These are phyloP conservation scores for Andrena bucephala DNA, from an alignment of 2,888 invertebrate species.

Conservation along the genomic window DNA sequence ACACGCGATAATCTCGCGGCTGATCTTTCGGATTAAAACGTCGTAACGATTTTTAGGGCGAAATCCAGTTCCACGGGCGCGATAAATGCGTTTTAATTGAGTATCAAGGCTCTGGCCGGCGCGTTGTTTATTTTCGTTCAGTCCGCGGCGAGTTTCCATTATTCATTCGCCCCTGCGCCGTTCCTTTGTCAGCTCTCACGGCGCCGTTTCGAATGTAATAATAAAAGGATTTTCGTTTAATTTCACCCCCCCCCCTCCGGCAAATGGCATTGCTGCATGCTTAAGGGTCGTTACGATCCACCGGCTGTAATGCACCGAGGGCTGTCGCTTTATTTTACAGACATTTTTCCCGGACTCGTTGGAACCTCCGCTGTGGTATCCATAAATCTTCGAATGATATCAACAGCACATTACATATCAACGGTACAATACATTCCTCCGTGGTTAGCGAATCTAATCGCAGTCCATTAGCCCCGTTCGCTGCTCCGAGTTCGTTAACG, in stretches of 20 bases:
- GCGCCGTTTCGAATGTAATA: conserved; percentile 5
- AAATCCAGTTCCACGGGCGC: conserved; percentile 53
- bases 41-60: conserved; percentile 33
- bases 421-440: no score
- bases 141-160: conserved; percentile 26
- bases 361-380: neutral
- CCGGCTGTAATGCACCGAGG: neutral
- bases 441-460: neutral
- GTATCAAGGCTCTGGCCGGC: conserved; percentile 35
- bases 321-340: conserved; percentile 1
- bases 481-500: conserved; percentile 1
- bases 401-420: no score
- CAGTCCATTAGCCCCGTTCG: neutral
- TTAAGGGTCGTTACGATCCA: conserved; percentile 1
- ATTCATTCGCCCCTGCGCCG: conserved; percentile 32
- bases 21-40: conserved; percentile 60
- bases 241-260: neutral
- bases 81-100: conserved; percentile 63
- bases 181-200: conserved; percentile 15
- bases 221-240: conserved; percentile 24
- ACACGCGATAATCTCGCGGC: conserved; percentile 44
- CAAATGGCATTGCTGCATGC: neutral
- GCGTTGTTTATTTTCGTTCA: conserved; percentile 45
- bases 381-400: no score
- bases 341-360: neutral